Base-by-base conservation (phyloP, 2,797 vertebrate genomes). In the Gila robusta region DNA sequence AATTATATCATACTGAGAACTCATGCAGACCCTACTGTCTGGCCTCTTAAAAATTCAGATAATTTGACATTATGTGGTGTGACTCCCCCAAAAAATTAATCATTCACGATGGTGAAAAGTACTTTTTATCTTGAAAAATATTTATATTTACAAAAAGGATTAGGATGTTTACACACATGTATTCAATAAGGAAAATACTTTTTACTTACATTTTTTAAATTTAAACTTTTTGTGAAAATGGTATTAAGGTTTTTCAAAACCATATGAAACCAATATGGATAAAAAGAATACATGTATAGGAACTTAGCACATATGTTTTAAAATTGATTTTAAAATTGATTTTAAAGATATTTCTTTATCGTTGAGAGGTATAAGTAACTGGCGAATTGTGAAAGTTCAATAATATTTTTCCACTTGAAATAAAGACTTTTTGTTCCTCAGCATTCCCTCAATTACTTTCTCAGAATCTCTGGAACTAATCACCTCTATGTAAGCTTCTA, bases 401-500 rank as follows among this genome's bases (percentile, higher is more conserved):
- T 39, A 59, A 52, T 35, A 37, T 56, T 62, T 62, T 79, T 41
- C 37, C 23, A 62, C 16, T 26, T 79, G 23, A 41, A 78, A 41
- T 39, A 26, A 41, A 7, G 23, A 5, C 62, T 80, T 49, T 44
- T 49, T 67, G 39, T 64, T 80, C 12, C 74, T 59, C 21, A 3
- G 6, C 44, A 37, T 52, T 62, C 62, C 64, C 32, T 62, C 6
- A 32, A 26, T 37, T 72, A n/a, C 62, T 28, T 35, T 67, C 35
- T 54, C 37, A 59, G 14, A 56, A 72, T 79, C 2, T 81, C 66
- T 82, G 26, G 11, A 79, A 67, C 32, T 35, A 41, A 66, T 59
- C 72, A 56, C 66, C 0, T 77, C n/a, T n/a, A 72, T 56, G 67
- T 73, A 81, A 41, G 19, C 35, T 83, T 35, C 80, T 62, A 73